Conservation (phyloP, 2,113 vertebrate genomes). For the Bujurquina vittata region DNA sequence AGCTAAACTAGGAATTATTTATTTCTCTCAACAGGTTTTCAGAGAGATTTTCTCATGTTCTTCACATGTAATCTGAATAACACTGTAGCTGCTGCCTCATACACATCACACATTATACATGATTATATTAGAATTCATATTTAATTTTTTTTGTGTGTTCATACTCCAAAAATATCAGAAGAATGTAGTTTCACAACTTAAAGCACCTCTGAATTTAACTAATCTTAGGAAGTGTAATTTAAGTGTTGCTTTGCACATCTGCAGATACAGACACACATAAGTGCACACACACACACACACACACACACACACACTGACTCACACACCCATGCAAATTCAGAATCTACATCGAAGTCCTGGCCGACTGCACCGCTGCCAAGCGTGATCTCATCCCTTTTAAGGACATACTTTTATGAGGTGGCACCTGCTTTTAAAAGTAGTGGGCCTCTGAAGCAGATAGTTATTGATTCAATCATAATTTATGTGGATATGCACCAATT, state of each 20-base stretch:
- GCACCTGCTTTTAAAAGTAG: slow-evolving; percentile 44
- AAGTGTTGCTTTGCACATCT: slow-evolving; percentile 18
- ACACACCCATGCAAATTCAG: slow-evolving; percentile 19
- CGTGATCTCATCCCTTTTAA: slow-evolving; percentile 63
- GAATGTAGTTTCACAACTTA: not conserved
- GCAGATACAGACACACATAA: not conserved
- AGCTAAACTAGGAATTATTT: not conserved
- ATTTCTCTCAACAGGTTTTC: not conserved
- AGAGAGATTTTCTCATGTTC: not conserved
- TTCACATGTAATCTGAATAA: not conserved
- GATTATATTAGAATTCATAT: not conserved
- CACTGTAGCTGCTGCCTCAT: not conserved
- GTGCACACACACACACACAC: not conserved
- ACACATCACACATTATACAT: not conserved
- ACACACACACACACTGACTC: not conserved
- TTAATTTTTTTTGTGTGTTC: not conserved
- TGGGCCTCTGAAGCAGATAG: not conserved
- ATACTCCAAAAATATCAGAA: not conserved
- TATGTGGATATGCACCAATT: not conserved
- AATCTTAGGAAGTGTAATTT: not conserved
- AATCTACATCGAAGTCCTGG: slow-evolving; percentile 6
- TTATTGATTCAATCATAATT: slow-evolving; percentile 26
- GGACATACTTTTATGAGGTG: slow-evolving; percentile 44
- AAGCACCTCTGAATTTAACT: not conserved
- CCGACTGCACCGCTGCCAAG: slow-evolving; percentile 21